Base-by-base conservation (phyloP, 2,888 invertebrate genomes). In the Coleophora flavipennella region DNA sequence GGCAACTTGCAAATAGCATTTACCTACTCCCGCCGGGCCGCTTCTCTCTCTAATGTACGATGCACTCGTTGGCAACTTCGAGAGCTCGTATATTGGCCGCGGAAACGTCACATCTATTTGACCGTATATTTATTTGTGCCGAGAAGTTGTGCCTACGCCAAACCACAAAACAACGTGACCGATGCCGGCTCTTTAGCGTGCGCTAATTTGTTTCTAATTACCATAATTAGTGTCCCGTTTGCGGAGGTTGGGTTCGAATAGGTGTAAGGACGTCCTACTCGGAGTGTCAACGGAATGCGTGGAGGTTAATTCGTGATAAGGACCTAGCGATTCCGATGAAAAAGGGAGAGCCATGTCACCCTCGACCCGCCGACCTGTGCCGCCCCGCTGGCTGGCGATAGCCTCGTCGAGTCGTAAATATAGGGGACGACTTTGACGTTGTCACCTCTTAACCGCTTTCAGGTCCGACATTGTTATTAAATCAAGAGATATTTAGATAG, bases 221-320 rank as follows among this genome's bases (percentile, higher is more conserved):
- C 64, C 63, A 69, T 76, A 79, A 79, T 79, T 76, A 75, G 74
- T 67, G 66, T 65, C 67, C 71, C 67, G 60, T 58, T 65, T 59
- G 62, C 62, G 66, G 61, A 61, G 57, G 68, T 55, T 71, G 59
- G 60, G 62, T 78, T 78, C 72, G 73, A 81, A 81, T 75, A 71
- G 69, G 69, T 72, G 62, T 57, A 57, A 62, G 40, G 76, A 76
- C 64, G 65, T 71, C 69, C 73, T 68, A 74, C 66, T 78, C 73
- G 67, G 67, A 62, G 63, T 68, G 73, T 75, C 73, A 73, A 73
- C 67, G 57, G 66, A 79, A 74, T 72, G 67, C 66, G 64, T 65
- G 60, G 63, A 64, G 67, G 67, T 72, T 77, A 77, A 76, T 78
- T 77, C 69, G 68, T 65, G 74, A 78, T 79, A 78, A 78, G 72